Percentiles rank a stretch among this genome's conserved stretches.
Conservation (phyloP, 2,113 vertebrate genomes). For the Prochilodus magdalenae region DNA sequence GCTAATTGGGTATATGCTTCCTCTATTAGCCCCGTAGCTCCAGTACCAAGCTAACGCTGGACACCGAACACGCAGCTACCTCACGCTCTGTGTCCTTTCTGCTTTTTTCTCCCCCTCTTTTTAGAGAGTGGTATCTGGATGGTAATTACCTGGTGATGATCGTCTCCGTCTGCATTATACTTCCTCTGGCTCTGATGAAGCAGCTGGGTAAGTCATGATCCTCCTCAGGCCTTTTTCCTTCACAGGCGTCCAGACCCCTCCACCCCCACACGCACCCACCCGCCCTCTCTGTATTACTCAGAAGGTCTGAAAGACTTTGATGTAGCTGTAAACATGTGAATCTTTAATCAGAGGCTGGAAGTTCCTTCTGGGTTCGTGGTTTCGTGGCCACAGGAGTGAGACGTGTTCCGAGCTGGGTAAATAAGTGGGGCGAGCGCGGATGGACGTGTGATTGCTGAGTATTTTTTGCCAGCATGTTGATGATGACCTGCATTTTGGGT, state of each 20-base stretch:
- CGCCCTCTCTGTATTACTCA: neutral
- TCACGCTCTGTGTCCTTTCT: conserved; percentile 45
- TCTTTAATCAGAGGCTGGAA: neutral
- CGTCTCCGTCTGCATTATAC: conserved; percentile 87
- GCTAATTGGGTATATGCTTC: too few species aligned
- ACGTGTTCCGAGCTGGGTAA: neutral
- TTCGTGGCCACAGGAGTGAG: neutral
- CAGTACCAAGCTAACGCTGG: too few species aligned
- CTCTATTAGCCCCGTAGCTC: too few species aligned
- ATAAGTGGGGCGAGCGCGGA: neutral
- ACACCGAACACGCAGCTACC: too few species aligned
- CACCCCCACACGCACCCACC: neutral
- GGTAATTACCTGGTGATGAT: conserved; percentile 87
- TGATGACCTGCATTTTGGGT: neutral
- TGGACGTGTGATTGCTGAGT: neutral
- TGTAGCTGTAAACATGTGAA: neutral
- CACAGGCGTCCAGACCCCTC: neutral
- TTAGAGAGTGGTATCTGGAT: conserved; percentile 90
- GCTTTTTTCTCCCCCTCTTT: neutral
- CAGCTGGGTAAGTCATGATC: conserved; percentile 86
- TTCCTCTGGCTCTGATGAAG: conserved; percentile 95
- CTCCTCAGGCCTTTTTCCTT: neutral
- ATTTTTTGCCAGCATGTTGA: neutral
- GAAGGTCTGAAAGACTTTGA: neutral
- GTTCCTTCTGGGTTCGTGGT: neutral